Percentiles rank a stretch among this genome's conserved stretches.
These are phyloP conservation scores for Deilephila porcellus DNA, from an alignment of 2,888 invertebrate species.

Conservation along the genomic window DNA sequence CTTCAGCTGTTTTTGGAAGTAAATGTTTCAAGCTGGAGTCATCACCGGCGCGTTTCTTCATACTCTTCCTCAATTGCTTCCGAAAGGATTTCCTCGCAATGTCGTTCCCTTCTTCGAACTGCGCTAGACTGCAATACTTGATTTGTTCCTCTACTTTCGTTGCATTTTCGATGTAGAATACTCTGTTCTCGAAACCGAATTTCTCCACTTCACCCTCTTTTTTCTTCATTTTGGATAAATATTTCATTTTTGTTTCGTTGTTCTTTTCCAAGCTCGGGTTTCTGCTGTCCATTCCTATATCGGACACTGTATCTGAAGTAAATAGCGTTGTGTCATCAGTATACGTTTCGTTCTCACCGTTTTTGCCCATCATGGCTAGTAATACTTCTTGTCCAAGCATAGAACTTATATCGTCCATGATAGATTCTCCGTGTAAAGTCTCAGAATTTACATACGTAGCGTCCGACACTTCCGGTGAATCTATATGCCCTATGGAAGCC, in stretches of 20 bases:
- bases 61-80: conserved; percentile 73
- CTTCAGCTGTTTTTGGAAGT: conserved; percentile 69
- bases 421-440: conserved; percentile 90
- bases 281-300: conserved; percentile 81
- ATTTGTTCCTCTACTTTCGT: conserved; percentile 84
- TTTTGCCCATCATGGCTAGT: conserved; percentile 87
- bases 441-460: conserved; percentile 88
- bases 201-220: conserved; percentile 81
- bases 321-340: conserved; percentile 89
- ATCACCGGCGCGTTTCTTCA: conserved; percentile 71
- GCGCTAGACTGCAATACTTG: conserved; percentile 91
- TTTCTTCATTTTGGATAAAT: conserved; percentile 78
- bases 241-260: conserved; percentile 85
- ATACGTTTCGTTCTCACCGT: conserved; percentile 86
- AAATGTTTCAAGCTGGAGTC: conserved; percentile 64
- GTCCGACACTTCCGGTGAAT: conserved; percentile 92
- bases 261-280: conserved; percentile 84
- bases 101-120: conserved; percentile 93
- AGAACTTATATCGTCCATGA: conserved; percentile 91
- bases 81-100: conserved; percentile 92
- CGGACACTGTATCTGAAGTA: conserved; percentile 83
- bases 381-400: conserved; percentile 89
- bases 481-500: conserved; percentile 90
- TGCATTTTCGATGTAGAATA: conserved; percentile 85
- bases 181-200: conserved; percentile 90